Conservation (phyloP, 2,797 vertebrate genomes). For the Hyperoplus lanceolatus region DNA sequence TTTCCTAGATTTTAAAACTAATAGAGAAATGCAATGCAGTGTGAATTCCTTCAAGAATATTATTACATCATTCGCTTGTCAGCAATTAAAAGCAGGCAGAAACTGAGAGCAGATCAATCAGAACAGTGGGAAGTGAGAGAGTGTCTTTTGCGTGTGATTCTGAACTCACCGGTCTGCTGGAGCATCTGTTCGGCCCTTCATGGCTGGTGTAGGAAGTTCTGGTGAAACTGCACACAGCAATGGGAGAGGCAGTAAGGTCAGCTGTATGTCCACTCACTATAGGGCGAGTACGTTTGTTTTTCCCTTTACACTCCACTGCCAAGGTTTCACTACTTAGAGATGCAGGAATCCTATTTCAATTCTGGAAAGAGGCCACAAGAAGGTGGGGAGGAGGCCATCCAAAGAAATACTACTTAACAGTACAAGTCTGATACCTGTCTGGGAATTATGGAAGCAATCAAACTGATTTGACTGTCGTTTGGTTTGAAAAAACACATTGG, state of each 20-base stretch:
- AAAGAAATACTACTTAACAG: not conserved
- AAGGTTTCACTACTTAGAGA: conserved; percentile 11
- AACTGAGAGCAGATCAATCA: conserved; percentile 9
- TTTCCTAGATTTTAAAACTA: not conserved
- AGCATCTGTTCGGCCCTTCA: conserved; percentile 62
- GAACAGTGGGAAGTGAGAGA: conserved; percentile 7
- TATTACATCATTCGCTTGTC: not conserved
- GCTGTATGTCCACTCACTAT: not conserved
- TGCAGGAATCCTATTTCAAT: conserved; percentile 33
- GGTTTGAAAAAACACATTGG: not conserved
- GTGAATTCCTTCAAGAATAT: not conserved
- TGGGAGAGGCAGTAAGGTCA: conserved; percentile 28
- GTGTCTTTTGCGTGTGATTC: not conserved
- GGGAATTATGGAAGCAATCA: not conserved
- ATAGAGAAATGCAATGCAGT: not conserved
- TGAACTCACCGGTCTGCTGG: conserved; percentile 75
- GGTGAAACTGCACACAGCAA: conserved; percentile 45
- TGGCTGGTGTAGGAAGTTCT: conserved; percentile 50
- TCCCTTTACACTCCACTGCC: not conserved
- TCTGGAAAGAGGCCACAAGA: conserved; percentile 17
- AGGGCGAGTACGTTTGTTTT: not conserved
- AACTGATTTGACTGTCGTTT: not conserved
- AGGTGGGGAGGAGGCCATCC: not conserved
- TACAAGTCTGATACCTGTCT: not conserved
- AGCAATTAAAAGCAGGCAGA: not conserved